These are phyloP conservation scores for Erithacus rubecula DNA, from an alignment of 2,797 vertebrate species.

Conservation along the genomic window DNA sequence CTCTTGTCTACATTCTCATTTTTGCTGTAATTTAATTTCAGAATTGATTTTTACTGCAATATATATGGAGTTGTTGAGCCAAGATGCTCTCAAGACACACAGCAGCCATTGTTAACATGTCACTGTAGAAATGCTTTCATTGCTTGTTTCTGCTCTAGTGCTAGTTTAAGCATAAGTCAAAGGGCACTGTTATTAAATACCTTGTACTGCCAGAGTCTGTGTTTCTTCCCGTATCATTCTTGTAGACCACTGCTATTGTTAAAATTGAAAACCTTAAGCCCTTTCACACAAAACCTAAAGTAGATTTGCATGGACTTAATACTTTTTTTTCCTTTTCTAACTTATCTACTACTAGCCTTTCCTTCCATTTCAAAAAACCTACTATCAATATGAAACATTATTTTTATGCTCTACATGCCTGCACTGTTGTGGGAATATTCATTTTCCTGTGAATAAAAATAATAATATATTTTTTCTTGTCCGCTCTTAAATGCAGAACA, in stretches of 20 bases:
- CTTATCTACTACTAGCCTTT: neutral
- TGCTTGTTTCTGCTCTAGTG: conserved; percentile 21
- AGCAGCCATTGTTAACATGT: conserved; percentile 2
- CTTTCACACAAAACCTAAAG: neutral
- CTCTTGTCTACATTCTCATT: neutral
- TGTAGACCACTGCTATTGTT: neutral
- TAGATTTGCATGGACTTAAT: neutral
- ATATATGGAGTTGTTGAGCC: neutral
- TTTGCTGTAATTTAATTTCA: conserved; percentile 7
- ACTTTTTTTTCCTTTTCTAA: neutral
- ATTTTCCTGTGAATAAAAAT: neutral
- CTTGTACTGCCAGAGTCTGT: neutral
- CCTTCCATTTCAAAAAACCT: neutral
- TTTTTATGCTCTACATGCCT: neutral
- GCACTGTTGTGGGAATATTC: neutral
- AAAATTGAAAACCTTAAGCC: neutral
- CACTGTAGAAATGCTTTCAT: conserved; percentile 19
- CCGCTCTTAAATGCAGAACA: neutral
- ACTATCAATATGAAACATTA: neutral
- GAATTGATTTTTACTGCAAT: conserved; percentile 33
- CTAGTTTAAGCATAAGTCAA: neutral
- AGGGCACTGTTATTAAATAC: conserved; percentile 14
- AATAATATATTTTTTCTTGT: neutral
- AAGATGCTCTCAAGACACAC: neutral
- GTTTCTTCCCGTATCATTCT: neutral